Conservation (phyloP, 37 sponge, comb jelly and placozoan genomes). For the Beroe ovata region DNA sequence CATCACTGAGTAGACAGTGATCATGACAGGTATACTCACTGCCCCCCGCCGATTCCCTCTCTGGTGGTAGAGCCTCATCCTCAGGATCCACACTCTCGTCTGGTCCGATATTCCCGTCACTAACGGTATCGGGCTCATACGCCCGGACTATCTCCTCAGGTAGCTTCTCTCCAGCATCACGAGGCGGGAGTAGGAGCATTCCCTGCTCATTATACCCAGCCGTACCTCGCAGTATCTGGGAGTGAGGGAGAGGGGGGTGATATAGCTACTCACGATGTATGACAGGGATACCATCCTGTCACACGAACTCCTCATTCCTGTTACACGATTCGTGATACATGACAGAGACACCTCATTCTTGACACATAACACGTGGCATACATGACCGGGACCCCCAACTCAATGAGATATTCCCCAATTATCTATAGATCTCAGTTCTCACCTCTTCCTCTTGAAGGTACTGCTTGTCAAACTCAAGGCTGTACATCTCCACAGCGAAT, state of each 20-base stretch:
- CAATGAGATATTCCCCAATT: no score
- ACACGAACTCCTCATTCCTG: no score
- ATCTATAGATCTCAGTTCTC: no score
- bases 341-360: no score
- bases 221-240: constrained; percentile 77
- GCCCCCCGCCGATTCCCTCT: background rate
- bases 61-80: background rate
- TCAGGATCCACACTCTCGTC: constrained; percentile 59
- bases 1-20: no score
- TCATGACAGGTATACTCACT: no score
- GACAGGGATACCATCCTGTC: no score
- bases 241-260: no score
- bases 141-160: constrained; percentile 80
- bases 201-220: constrained; percentile 77
- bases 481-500: constrained; percentile 92
- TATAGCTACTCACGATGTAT: no score
- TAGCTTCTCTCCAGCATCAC: constrained; percentile 74
- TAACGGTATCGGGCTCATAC: constrained; percentile 67
- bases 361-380: no score
- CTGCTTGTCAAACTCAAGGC: constrained; percentile 90
- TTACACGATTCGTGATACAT: no score
- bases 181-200: constrained; percentile 82
- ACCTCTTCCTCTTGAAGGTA: constrained; percentile 90
- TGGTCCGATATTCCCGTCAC: background rate
- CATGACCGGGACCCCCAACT: no score